A percentile compares a stretch with the other conserved stretches of the same genome.
phyloP scores from a whole-genome alignment of 1,140 invertebrate species.

The Megalonaias nervosa region DNA sequence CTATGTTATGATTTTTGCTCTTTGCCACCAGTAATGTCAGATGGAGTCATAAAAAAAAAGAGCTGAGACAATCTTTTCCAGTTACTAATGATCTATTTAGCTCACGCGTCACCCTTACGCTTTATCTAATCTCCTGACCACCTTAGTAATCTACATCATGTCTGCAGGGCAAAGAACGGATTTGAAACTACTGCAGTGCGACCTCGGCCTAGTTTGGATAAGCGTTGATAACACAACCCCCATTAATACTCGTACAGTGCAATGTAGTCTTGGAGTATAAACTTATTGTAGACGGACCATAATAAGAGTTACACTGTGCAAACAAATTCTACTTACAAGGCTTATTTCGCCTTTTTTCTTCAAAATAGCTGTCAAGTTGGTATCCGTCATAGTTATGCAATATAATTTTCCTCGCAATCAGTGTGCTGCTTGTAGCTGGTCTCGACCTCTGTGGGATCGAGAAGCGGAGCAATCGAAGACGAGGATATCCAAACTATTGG shows the following conservation, averaged over 20 bases:
- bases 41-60: too few relatives aligned
- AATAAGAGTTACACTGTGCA: neutral
- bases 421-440: too few relatives aligned
- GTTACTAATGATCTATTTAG: too few relatives aligned
- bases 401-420: neutral
- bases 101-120: too few relatives aligned
- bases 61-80: too few relatives aligned
- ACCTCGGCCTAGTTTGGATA: neutral
- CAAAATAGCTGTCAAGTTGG: conserved; percentile 53
- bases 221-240: neutral
- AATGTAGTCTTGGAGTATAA: neutral
- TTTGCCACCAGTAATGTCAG: too few relatives aligned
- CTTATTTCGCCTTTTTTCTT: conserved; percentile 57
- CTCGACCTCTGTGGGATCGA: too few relatives aligned
- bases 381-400: conserved; percentile 21
- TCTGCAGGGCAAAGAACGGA: neutral
- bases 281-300: neutral
- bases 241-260: neutral
- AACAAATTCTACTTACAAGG: conserved; percentile 39
- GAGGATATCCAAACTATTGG: too few relatives aligned
- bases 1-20: too few relatives aligned
- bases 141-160: neutral
- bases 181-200: neutral
- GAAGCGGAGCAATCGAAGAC: too few relatives aligned
- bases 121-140: neutral